A percentile compares a stretch with the other conserved stretches of the same genome.
Conservation (phyloP, 2,113 vertebrate genomes). For the Ptilonorhynchus violaceus region DNA sequence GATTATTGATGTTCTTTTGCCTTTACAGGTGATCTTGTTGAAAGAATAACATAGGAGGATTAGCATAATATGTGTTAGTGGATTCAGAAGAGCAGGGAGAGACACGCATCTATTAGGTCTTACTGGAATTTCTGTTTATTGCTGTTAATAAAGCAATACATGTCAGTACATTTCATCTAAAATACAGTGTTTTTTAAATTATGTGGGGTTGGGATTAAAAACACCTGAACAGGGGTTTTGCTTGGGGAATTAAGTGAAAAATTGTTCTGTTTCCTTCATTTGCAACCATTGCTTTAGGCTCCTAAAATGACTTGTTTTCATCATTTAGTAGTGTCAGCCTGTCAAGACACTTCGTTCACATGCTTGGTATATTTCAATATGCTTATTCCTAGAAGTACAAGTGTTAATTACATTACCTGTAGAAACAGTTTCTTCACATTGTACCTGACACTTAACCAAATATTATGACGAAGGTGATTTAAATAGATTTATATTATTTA, state of each 20-base stretch:
- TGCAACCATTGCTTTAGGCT: not conserved
- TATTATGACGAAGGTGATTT: not conserved
- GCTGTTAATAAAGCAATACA: not conserved
- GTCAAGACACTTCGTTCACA: not conserved
- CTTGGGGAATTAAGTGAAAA: not conserved
- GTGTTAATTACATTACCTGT: not conserved
- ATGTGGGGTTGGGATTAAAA: not conserved
- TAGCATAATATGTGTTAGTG: not conserved
- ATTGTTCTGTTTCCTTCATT: not conserved
- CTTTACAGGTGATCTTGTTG: not conserved
- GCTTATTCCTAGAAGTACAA: not conserved
- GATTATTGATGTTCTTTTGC: not conserved
- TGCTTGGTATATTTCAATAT: not conserved
- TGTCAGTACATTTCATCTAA: not conserved
- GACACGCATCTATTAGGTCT: not conserved
- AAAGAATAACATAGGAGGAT: not conserved
- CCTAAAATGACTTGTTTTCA: not conserved
- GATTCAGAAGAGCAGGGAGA: conserved; percentile 12
- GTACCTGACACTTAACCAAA: not conserved
- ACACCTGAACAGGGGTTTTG: not conserved
- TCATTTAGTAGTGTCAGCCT: not conserved
- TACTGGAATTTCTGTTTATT: not conserved
- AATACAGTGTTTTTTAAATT: not conserved
- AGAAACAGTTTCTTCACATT: not conserved
- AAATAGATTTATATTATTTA: not conserved